Evolutionary conservation across 1,140 invertebrate genomes (phyloP).

Genomic region (Arctopsyche grandis): DNA sequence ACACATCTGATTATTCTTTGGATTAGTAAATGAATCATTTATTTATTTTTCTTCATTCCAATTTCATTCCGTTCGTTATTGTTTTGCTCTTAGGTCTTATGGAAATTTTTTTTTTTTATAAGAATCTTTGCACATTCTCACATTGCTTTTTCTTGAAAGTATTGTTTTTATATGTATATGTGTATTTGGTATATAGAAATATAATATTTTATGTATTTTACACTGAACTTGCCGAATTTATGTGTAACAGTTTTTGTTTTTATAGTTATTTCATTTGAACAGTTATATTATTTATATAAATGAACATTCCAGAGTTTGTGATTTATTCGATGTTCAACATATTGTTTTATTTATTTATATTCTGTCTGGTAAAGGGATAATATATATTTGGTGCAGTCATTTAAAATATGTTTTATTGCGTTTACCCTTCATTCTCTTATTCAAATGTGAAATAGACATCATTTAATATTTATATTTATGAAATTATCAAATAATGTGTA

Average conservation of each 20-base stretch:
- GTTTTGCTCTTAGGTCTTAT: background rate
- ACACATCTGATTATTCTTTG: background rate
- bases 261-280: constrained; percentile 25
- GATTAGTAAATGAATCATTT: too few species aligned
- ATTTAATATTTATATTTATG: too few species aligned
- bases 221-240: constrained; percentile 36
- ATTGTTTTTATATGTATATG: background rate
- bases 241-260: constrained; percentile 19
- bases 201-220: constrained; percentile 12
- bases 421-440: background rate
- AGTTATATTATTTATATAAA: constrained; percentile 29
- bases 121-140: too few species aligned
- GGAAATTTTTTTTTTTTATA: too few species aligned
- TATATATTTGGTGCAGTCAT: constrained; percentile 55
- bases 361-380: constrained; percentile 55
- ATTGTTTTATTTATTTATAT: constrained; percentile 55
- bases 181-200: background rate
- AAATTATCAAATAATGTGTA: too few species aligned
- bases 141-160: too few species aligned
- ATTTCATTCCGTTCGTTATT: too few species aligned
- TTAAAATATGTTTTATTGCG: constrained; percentile 28
- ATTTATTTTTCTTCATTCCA: too few species aligned
- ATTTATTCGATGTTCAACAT: constrained; percentile 51
- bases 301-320: constrained; percentile 52
- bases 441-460: background rate